These are phyloP conservation scores for Sinocyclocheilus grahami DNA, from an alignment of 2,113 vertebrate species.

Conservation along the genomic window DNA sequence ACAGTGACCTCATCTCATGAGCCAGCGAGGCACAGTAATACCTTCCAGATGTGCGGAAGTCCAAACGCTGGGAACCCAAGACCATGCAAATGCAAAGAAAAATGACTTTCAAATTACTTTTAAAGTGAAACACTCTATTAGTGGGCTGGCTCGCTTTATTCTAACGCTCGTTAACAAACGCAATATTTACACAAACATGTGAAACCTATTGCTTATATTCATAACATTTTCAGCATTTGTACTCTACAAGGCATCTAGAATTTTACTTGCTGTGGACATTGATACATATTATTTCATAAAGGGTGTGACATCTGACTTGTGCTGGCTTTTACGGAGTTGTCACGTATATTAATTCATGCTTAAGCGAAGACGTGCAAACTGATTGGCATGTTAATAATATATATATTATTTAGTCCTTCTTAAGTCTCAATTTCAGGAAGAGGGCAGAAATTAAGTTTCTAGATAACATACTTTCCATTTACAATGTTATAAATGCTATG, in stretches of 20 bases:
- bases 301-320: not conserved
- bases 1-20: conserved; percentile 65
- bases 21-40: conserved; percentile 66
- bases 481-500: too few relatives aligned
- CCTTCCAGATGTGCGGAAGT: conserved; percentile 69
- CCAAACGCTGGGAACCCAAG: conserved; percentile 53
- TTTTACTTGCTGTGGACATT: not conserved
- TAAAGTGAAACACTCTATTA: conserved; percentile 45
- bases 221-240: too few relatives aligned
- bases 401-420: too few relatives aligned
- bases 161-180: not conserved
- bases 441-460: too few relatives aligned
- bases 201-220: too few relatives aligned
- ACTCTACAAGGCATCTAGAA: too few relatives aligned
- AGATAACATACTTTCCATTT: too few relatives aligned
- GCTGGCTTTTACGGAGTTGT: conserved; percentile 12
- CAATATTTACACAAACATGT: not conserved
- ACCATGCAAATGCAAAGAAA: conserved; percentile 48
- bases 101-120: conserved; percentile 32
- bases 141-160: conserved; percentile 4
- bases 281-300: conserved; percentile 26
- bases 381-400: too few relatives aligned
- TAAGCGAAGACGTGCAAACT: not conserved
- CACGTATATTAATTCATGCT: conserved; percentile 17
- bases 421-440: too few relatives aligned